Evolutionary conservation across 2,113 vertebrate genomes (phyloP), one percentile per base, ranked within the genome.

Genomic region (Indri indri): DNA sequence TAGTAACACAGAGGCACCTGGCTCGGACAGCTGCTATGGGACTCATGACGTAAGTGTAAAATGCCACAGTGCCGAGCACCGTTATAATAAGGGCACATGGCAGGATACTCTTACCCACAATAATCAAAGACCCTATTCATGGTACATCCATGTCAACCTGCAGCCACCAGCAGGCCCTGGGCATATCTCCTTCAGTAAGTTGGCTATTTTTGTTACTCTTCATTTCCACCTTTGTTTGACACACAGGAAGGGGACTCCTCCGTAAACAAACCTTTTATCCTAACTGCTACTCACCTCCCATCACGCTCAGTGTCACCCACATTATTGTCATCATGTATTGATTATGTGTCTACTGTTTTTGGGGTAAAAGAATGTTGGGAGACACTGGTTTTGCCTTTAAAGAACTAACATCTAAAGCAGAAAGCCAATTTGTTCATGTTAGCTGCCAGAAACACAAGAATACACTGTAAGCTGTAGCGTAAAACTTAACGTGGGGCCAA

Each of bases 81-180:
- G 3, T 6, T 68, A 32, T 17, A 40, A 13, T 3, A 40, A 42
- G 30, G 7, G 11, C 8, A 10, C 6, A 12, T 0, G 34, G 59
- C 45, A 30, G 61, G 42, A 17, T 11, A 18, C 7, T 27, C 68
- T 76, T 4, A 71, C 0, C 2, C 10, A 27, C 37, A 12, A 30
- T 1, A 8, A 8, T 57, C 71, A 11, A 42, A 52, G 37, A 59
- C 13, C 5, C 16, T n/a, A 22, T 3, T 18, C 27, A 23, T 2
- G 40, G 25, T 0, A 0, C 11, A 37, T 23, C 14, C 14, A 5
- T 2, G 3, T 32, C 45, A 66, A 37, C 10, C 65, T 57, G 14
- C 45, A 30, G 63, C n/a, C 32, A 32, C 2, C 50, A 61, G 40
- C 8, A 40, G 8, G 14, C 37, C 17, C n/a, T 8, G 14, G 32